Conservation (phyloP, 2,888 invertebrate species). For the Cynaeus angustus region DNA sequence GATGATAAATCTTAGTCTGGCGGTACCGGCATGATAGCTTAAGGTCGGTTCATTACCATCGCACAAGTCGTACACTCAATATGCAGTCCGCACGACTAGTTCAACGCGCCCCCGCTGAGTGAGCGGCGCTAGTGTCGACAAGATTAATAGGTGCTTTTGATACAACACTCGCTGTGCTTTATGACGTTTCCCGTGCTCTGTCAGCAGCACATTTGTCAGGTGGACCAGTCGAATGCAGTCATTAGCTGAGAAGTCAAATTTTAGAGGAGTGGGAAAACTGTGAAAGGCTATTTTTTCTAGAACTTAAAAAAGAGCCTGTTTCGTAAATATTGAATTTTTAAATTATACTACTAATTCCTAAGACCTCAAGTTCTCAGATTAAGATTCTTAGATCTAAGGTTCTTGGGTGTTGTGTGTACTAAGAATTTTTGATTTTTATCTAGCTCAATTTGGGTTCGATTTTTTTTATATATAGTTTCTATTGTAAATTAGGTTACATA, state of each 20-base stretch:
- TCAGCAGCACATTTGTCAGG: constrained; percentile 57
- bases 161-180: constrained; percentile 58
- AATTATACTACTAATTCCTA: too few species aligned
- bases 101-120: constrained; percentile 48
- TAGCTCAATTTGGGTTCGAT: too few species aligned
- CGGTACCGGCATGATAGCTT: constrained; percentile 46
- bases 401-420: too few species aligned
- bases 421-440: too few species aligned
- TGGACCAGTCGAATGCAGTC: constrained; percentile 7
- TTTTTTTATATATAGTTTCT: too few species aligned
- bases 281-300: too few species aligned
- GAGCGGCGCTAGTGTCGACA: constrained; percentile 57
- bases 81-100: constrained; percentile 55
- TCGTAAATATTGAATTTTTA: too few species aligned
- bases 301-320: too few species aligned
- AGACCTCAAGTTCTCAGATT: too few species aligned
- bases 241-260: constrained; percentile 24
- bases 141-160: constrained; percentile 61
- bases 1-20: constrained; percentile 38
- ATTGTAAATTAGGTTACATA: too few species aligned
- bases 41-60: constrained; percentile 45
- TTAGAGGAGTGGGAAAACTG: neutral
- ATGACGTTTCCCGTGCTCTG: constrained; percentile 61
- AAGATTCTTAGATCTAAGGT: too few species aligned
- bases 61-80: constrained; percentile 46